Conservation (phyloP, 1,140 invertebrate species). For the Penaeus vannamei region DNA sequence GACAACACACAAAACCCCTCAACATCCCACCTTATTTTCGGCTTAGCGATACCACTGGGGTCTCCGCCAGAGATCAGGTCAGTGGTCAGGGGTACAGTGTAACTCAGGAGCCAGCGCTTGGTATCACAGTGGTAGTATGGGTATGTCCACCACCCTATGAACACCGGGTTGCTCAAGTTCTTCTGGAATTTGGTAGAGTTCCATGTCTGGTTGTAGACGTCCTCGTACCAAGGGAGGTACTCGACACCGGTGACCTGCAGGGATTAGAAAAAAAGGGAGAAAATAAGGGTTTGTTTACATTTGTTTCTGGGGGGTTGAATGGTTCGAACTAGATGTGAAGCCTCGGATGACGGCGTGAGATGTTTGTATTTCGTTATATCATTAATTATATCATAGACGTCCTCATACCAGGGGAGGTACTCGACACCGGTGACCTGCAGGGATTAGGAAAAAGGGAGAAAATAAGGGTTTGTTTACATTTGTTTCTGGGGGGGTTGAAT, state of each 20-base stretch:
- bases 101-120: conserved; percentile 42
- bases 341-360: no score
- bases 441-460: background rate
- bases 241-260: background rate
- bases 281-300: background rate
- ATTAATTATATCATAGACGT: no score
- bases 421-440: background rate
- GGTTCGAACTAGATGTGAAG: no score
- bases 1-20: background rate
- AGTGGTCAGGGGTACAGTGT: conserved; percentile 21
- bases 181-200: conserved; percentile 20
- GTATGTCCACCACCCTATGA: conserved; percentile 47
- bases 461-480: background rate
- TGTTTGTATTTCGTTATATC: no score
- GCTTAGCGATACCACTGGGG: background rate
- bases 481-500: no score
- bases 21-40: background rate
- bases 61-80: background rate
- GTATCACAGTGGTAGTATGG: conserved; percentile 45
- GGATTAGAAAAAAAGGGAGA: background rate
- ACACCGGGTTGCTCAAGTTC: background rate
- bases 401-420: background rate
- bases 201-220: conserved; percentile 21
- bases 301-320: no score
- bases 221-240: background rate